Percentiles rank a stretch among this genome's conserved stretches.
Evolutionary conservation across 2,888 invertebrate genomes (phyloP).

Genomic region (Calameuta idolon): DNA sequence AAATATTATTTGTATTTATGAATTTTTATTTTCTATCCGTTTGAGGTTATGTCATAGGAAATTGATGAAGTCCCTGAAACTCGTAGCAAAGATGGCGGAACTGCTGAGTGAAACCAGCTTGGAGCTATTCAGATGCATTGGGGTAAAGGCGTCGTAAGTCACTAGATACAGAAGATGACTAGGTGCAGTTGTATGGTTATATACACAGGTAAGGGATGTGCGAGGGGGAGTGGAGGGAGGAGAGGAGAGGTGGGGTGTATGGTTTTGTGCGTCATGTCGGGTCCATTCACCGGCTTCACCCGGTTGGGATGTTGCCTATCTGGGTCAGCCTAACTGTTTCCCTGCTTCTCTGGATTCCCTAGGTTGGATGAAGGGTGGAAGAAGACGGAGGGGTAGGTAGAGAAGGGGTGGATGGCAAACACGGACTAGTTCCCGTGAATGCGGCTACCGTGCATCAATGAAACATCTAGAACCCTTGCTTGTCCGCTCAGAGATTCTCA

Average conservation of each 20-base stretch:
- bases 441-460: conserved; percentile 43
- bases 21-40: too few relatives aligned
- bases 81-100: conserved; percentile 9
- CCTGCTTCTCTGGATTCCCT: conserved; percentile 27
- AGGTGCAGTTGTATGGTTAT: too few relatives aligned
- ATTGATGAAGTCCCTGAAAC: conserved; percentile 13
- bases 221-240: background rate
- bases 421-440: conserved; percentile 29
- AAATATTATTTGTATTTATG: too few relatives aligned
- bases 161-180: background rate
- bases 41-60: background rate
- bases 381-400: background rate
- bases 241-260: conserved; percentile 27
- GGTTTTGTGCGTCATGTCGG: conserved; percentile 57
- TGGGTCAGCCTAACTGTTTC: conserved; percentile 54
- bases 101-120: background rate
- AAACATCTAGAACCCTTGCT: conserved; percentile 38
- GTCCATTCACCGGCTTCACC: conserved; percentile 57
- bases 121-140: conserved; percentile 2
- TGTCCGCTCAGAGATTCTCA: background rate
- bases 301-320: conserved; percentile 34
- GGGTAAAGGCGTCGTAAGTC: conserved; percentile 4
- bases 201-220: conserved; percentile 16
- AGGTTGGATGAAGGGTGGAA: conserved; percentile 35
- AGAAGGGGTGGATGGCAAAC: conserved; percentile 15